Base-by-base conservation (phyloP, 2,113 vertebrate genomes). In the Solea solea region DNA sequence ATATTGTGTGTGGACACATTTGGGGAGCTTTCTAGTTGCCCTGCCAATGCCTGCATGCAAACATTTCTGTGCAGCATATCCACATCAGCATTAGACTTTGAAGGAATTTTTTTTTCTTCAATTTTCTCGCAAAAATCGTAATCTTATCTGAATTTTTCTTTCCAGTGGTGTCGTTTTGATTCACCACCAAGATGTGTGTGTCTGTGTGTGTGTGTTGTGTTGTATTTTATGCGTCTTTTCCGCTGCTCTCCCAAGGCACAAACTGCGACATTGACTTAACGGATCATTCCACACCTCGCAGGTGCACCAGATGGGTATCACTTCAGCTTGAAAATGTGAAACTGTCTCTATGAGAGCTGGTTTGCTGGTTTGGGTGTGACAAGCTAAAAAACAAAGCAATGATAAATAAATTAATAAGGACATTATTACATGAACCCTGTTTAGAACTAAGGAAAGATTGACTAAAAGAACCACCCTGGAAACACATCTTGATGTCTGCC, bases 251-350 rank as follows among this genome's bases (percentile, higher is more conserved):
- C 68, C 46, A 69, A 64, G 69, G 78, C 78, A 64, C 58, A 59
- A 65, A 41, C 75, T 82, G 80, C 67, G 72, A 84, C 80, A 59
- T 60, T 67, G 82, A 81, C 69, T 85, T 78, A 83, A 56, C 51
- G 66, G 78, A 87, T 81, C 78, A 84, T 81, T 86, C 83, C 59
- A 71, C 81, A 73, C 74, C 78, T 84, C 34, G 48, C 76, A 79
- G 83, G 70, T 73, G 62, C 64, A 78, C 74, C 86, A 84, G 79
- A 86, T 84, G 81, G 83, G 67, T 63, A 80, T 79, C 74, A 72
- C 57, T 74, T 62, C 4, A n/a, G 64, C 76, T 76, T 80, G 74
- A 65, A 80, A 67, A 80, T 74, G 45, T 48, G 9, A 63, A 52
- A 49, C 63, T 46, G 16, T 76, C 13, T 57, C 39, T 78, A 76